phyloP scores from a whole-genome alignment of 2,797 vertebrate genomes.

The Coluber constrictor region DNA sequence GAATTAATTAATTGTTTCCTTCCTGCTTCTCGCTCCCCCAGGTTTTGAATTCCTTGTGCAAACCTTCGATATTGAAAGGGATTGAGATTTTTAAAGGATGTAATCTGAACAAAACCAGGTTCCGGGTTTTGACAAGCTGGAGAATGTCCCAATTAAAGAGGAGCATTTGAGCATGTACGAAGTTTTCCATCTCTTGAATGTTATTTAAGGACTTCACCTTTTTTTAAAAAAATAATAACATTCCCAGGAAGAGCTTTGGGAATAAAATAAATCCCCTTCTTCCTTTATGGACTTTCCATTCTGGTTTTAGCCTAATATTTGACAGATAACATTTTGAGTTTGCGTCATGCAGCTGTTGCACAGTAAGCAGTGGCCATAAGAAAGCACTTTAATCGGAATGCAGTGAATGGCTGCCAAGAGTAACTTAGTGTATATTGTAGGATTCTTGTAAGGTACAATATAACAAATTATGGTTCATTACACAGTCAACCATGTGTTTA shows the following conservation, averaged over 20 bases:
- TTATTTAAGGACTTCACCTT: neutral
- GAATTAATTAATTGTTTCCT: conserved; percentile 20
- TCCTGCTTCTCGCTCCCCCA: neutral
- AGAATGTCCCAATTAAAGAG: neutral
- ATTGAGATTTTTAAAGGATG: neutral
- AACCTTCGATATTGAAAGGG: neutral
- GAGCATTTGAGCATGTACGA: neutral
- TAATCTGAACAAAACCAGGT: neutral
- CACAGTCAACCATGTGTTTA: neutral
- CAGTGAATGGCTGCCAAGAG: neutral
- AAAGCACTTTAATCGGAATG: neutral
- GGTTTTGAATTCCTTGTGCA: neutral
- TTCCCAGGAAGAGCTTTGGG: neutral
- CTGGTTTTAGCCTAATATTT: neutral
- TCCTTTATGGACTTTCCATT: neutral
- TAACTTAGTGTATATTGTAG: neutral
- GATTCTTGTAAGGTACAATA: neutral
- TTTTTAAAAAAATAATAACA: neutral
- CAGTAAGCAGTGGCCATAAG: neutral
- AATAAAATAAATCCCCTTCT: neutral
- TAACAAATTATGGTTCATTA: neutral
- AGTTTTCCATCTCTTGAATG: neutral
- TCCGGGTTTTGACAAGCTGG: neutral
- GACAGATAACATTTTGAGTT: neutral
- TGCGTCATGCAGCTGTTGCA: neutral